phyloP scores from a whole-genome alignment of 2,888 invertebrate genomes.

The Watsonalla cultraria region DNA sequence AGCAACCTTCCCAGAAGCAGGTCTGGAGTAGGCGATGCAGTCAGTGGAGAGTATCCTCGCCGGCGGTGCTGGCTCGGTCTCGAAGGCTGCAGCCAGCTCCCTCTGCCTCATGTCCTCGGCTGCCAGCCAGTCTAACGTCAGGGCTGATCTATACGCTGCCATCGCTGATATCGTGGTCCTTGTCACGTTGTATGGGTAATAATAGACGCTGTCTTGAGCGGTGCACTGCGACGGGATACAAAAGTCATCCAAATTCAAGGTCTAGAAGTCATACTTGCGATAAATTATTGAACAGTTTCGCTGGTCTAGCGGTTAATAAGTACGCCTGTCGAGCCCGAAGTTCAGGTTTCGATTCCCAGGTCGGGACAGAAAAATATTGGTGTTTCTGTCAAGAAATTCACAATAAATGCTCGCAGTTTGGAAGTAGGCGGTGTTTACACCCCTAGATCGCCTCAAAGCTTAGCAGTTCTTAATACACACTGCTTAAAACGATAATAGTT shows the following conservation, averaged over 20 bases:
- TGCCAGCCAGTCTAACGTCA: constrained; percentile 61
- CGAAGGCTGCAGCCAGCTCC: constrained; percentile 50
- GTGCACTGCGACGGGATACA: constrained; percentile 22
- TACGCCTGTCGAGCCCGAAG: too few species aligned
- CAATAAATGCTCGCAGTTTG: too few species aligned
- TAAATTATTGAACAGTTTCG: too few species aligned
- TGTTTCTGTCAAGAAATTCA: too few species aligned
- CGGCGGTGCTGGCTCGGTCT: constrained; percentile 38
- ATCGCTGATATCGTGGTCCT: constrained; percentile 44
- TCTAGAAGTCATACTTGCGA: neutral
- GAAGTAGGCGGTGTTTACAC: too few species aligned
- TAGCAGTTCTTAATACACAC: too few species aligned
- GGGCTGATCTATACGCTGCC: constrained; percentile 51
- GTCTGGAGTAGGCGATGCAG: constrained; percentile 48
- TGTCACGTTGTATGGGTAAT: constrained; percentile 37
- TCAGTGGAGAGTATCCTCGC: constrained; percentile 38
- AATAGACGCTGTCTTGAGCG: constrained; percentile 36
- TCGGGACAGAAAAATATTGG: too few species aligned
- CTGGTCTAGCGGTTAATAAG: too few species aligned
- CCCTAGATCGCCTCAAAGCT: too few species aligned
- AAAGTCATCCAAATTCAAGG: neutral
- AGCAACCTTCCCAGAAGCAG: constrained; percentile 55
- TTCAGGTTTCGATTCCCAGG: too few species aligned
- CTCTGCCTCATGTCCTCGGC: constrained; percentile 57
- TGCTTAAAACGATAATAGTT: too few species aligned